phyloP scores from a whole-genome alignment of 2,888 invertebrate species.

The Ophion slaviceki region DNA sequence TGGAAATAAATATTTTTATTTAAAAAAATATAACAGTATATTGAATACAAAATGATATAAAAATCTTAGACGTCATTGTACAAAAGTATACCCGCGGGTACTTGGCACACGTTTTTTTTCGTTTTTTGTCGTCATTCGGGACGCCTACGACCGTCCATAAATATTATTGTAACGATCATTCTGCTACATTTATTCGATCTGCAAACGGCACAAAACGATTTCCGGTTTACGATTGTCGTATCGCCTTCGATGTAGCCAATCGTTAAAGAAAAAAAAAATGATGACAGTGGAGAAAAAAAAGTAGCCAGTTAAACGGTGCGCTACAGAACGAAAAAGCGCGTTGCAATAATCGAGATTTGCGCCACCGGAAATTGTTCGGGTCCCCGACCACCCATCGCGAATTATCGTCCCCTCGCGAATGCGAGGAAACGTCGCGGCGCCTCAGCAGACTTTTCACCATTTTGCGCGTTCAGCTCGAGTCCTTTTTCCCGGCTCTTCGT shows the following conservation, averaged over 20 bases:
- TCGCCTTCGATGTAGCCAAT: slow-evolving; percentile 43
- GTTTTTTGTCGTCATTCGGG: not conserved
- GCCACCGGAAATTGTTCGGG: slow-evolving; percentile 55
- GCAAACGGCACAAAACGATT: slow-evolving; percentile 47
- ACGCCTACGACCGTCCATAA: slow-evolving; percentile 46
- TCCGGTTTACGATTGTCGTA: slow-evolving; percentile 54
- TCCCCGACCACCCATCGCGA: too few species aligned
- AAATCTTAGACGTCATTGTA: too few species aligned
- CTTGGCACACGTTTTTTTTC: not conserved
- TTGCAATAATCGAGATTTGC: slow-evolving; percentile 55
- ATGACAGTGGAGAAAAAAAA: not conserved
- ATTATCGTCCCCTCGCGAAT: slow-evolving; percentile 12
- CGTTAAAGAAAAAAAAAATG: slow-evolving; percentile 27
- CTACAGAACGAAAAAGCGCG: not conserved
- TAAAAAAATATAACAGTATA: too few species aligned
- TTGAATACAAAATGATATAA: too few species aligned
- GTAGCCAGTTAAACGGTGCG: not conserved
- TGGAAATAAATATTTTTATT: too few species aligned
- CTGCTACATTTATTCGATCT: slow-evolving; percentile 34
- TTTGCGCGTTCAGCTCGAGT: too few species aligned
- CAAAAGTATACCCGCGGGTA: too few species aligned
- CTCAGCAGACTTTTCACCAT: too few species aligned
- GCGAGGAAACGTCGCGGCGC: slow-evolving; percentile 35
- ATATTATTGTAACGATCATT: slow-evolving; percentile 45
- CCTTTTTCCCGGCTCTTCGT: too few species aligned